Evolutionary conservation across 2,113 vertebrate genomes (phyloP).

Genomic region (Megaceryle torquata): DNA sequence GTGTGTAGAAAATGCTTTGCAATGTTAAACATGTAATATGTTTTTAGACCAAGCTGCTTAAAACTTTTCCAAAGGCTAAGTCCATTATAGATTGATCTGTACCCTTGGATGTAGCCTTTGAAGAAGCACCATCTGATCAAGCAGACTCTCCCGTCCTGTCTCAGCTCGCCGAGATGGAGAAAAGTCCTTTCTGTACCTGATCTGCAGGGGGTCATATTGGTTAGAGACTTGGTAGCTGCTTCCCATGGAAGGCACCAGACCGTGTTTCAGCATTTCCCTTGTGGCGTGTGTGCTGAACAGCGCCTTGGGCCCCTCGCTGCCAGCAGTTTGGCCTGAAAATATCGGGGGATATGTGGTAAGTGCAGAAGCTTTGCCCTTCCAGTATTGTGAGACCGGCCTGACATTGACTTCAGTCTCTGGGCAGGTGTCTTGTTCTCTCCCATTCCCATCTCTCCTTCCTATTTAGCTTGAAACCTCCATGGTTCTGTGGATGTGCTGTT

Average conservation of each 20-base stretch:
- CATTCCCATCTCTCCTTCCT: neutral
- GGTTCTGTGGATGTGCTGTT: neutral
- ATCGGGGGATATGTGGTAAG: neutral
- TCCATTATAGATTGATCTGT: neutral
- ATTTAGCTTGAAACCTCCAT: neutral
- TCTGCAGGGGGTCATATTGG: neutral
- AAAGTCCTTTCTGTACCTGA: neutral
- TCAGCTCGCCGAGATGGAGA: neutral
- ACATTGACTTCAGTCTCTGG: neutral
- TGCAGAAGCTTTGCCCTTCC: neutral
- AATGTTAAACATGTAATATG: neutral
- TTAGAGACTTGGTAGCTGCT: neutral
- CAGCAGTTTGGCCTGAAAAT: neutral
- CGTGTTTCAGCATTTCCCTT: neutral
- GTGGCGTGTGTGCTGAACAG: neutral
- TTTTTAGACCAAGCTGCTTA: neutral
- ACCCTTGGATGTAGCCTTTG: neutral
- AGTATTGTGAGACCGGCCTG: neutral
- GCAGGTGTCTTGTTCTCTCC: neutral
- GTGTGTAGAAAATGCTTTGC: neutral
- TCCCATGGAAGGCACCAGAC: neutral
- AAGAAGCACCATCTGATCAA: neutral
- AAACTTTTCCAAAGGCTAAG: neutral
- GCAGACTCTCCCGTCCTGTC: neutral
- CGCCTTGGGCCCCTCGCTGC: neutral